phyloP scores from a whole-genome alignment of 2,797 vertebrate species.

The Stomatorhinus walkeri region DNA sequence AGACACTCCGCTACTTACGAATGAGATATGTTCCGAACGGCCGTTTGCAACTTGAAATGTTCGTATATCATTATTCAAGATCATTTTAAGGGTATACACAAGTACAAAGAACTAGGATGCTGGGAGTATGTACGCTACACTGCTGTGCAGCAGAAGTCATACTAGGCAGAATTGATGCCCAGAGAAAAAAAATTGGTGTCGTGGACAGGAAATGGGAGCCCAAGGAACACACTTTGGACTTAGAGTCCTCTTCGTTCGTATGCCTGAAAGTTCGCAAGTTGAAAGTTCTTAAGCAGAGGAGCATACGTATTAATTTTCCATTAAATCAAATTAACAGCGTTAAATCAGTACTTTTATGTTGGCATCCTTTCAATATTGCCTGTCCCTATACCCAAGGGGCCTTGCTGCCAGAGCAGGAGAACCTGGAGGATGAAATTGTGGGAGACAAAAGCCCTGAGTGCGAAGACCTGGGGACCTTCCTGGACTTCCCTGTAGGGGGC shows the following conservation, averaged over 20 bases:
- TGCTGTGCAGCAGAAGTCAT: too few species aligned
- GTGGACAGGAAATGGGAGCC: too few species aligned
- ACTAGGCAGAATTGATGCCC: too few species aligned
- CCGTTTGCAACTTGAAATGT: background rate
- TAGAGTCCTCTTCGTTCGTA: too few species aligned
- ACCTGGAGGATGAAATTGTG: conserved; percentile 34
- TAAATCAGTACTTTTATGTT: background rate
- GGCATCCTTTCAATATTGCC: background rate
- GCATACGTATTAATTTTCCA: background rate
- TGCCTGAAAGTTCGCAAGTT: too few species aligned
- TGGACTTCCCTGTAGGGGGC: conserved; percentile 58
- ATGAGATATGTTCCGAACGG: too few species aligned
- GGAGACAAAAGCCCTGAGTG: conserved; percentile 41
- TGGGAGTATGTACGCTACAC: background rate
- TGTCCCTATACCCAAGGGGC: background rate
- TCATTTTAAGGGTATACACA: background rate
- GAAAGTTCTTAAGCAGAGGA: too few species aligned
- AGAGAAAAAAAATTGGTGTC: too few species aligned
- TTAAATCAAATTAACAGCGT: background rate
- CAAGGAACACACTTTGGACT: too few species aligned
- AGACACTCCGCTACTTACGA: too few species aligned
- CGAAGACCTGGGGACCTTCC: conserved; percentile 49
- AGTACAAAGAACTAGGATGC: background rate
- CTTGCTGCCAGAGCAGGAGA: conserved; percentile 21
- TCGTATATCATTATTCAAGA: background rate